Percentiles rank a stretch among this genome's conserved stretches.
Evolutionary conservation across 2,888 invertebrate species (phyloP).

Genomic region (Pelosia muscerda): DNA sequence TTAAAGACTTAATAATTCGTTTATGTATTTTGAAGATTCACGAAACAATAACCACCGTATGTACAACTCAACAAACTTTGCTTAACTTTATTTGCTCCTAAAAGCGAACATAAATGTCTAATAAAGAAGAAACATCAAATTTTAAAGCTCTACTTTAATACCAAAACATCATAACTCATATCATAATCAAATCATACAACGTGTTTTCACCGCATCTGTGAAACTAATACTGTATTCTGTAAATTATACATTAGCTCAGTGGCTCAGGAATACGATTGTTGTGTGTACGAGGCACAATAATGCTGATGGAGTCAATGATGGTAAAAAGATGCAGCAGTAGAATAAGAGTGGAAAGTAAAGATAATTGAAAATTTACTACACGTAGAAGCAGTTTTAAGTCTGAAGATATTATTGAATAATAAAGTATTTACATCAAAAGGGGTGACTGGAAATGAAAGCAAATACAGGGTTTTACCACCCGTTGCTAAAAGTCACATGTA

Average conservation of each 20-base stretch:
- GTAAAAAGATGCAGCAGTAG: not conserved
- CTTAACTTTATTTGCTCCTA: not conserved
- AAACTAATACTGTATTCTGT: slow-evolving; percentile 40
- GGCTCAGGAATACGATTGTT: slow-evolving; percentile 7
- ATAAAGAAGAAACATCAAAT: slow-evolving; percentile 14
- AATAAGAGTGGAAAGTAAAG: not conserved
- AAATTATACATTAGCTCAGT: slow-evolving; percentile 31
- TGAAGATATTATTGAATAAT: not conserved
- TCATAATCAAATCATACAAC: slow-evolving; percentile 30
- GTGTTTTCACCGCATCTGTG: slow-evolving; percentile 27
- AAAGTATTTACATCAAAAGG: not conserved
- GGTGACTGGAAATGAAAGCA: not conserved
- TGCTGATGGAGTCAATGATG: slow-evolving; percentile 12
- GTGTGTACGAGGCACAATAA: not conserved
- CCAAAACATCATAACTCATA: slow-evolving; percentile 23
- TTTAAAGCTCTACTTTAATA: slow-evolving; percentile 9
- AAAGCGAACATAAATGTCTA: not conserved
- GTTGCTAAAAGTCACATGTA: not conserved
- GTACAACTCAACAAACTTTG: not conserved
- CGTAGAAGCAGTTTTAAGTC: not conserved
- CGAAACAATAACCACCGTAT: not conserved
- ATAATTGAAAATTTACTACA: not conserved
- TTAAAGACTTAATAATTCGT: not conserved
- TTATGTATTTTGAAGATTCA: not conserved
- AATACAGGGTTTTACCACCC: not conserved